A percentile compares a stretch with the other conserved stretches of the same genome.
Evolutionary conservation across 2,113 vertebrate genomes (phyloP).

Genomic region (Microcebus tavaratra): DNA sequence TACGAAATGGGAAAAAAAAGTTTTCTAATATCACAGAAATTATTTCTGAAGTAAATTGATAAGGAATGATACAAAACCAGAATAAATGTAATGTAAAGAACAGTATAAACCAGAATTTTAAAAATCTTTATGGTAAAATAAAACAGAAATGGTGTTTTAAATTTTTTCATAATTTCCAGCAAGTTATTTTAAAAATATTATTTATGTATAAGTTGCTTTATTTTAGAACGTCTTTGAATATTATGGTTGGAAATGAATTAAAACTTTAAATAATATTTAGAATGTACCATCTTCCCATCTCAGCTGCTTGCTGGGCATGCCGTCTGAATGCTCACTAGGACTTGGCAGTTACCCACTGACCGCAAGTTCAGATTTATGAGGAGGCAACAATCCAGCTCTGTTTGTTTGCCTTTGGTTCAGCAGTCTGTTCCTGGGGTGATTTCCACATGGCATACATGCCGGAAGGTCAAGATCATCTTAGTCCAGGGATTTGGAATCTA

Average conservation of each 20-base stretch:
- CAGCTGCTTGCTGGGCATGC: not conserved
- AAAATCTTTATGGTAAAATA: not conserved
- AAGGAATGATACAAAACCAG: not conserved
- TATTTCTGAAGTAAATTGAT: not conserved
- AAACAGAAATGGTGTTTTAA: not conserved
- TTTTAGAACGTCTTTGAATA: not conserved
- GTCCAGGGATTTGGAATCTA: conserved; percentile 11
- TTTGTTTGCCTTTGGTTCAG: conserved; percentile 72
- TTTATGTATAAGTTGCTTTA: not conserved
- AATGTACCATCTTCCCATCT: not conserved
- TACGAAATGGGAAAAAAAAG: not conserved
- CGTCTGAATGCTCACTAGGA: conserved; percentile 35
- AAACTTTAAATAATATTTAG: conserved; percentile 54
- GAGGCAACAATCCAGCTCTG: conserved; percentile 50
- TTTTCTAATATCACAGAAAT: not conserved
- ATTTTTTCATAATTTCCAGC: not conserved
- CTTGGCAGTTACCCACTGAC: conserved; percentile 63
- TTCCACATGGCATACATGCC: conserved; percentile 64
- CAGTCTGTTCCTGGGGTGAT: conserved; percentile 63
- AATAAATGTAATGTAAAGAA: not conserved
- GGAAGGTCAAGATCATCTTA: conserved; percentile 70
- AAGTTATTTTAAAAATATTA: not conserved
- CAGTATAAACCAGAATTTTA: not conserved
- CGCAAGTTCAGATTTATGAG: conserved; percentile 66
- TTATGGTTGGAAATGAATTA: not conserved